Evolutionary conservation across 2,888 invertebrate species (phyloP).

Genomic region (Calameuta pallipes): DNA sequence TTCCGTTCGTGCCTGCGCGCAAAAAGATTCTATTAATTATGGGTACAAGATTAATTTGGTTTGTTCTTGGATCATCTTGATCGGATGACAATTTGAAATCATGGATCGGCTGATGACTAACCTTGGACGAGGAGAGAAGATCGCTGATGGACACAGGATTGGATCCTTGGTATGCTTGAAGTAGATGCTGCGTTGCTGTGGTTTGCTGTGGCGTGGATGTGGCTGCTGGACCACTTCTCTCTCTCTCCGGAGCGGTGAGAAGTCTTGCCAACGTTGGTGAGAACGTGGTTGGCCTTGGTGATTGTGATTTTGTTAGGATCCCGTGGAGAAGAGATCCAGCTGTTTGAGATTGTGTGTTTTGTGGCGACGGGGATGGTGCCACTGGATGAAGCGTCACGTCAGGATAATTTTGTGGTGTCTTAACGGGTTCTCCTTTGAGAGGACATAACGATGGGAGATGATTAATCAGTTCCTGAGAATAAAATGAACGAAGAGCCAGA

Average conservation of each 20-base stretch:
- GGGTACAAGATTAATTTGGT: background rate
- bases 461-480: constrained; percentile 48
- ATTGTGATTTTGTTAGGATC: constrained; percentile 75
- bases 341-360: constrained; percentile 65
- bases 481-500: background rate
- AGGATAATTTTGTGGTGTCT: constrained; percentile 77
- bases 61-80: background rate
- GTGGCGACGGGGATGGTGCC: constrained; percentile 63
- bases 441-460: background rate
- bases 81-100: background rate
- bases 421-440: constrained; percentile 58
- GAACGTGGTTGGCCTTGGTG: constrained; percentile 73
- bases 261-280: constrained; percentile 85
- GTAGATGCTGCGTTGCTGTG: constrained; percentile 54
- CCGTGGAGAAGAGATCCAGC: constrained; percentile 80
- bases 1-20: constrained; percentile 71
- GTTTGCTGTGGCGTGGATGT: constrained; percentile 45
- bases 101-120: constrained; percentile 30
- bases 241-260: constrained; percentile 74
- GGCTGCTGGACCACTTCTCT: constrained; percentile 53
- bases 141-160: constrained; percentile 67
- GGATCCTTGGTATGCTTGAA: constrained; percentile 60
- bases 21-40: background rate
- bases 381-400: constrained; percentile 85
- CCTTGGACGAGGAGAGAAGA: constrained; percentile 68